Evolutionary conservation across 2,113 vertebrate genomes (phyloP).

Genomic region (Corythaixoides concolor): DNA sequence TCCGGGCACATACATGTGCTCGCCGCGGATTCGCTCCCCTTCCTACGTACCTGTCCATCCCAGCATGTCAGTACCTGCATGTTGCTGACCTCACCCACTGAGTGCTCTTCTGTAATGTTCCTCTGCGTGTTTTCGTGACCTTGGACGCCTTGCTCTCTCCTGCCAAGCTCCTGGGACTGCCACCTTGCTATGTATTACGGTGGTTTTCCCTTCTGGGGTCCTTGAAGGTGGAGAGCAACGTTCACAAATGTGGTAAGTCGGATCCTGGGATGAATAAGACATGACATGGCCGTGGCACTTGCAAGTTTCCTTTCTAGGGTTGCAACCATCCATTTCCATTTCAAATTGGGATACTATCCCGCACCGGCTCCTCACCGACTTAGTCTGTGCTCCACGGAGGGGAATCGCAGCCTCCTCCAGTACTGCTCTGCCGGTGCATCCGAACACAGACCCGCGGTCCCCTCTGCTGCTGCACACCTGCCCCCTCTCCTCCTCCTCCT

Average conservation of each 20-base stretch:
- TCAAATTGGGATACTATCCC: not conserved
- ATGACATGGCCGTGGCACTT: not conserved
- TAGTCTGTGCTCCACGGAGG: rapidly evolving
- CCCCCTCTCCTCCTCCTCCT: not conserved
- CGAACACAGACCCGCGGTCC: rapidly evolving
- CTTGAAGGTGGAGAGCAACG: not conserved
- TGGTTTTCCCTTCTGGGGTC: not conserved
- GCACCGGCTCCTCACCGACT: not conserved
- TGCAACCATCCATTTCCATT: not conserved
- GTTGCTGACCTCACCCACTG: not conserved
- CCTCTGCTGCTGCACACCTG: not conserved
- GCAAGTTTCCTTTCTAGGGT: constrained; percentile 32
- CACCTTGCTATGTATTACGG: not conserved
- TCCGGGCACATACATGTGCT: not conserved
- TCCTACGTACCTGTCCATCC: not conserved
- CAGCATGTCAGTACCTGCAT: not conserved
- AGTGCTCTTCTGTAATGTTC: not conserved
- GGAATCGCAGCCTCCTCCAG: not conserved
- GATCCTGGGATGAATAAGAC: not conserved
- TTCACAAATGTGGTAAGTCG: not conserved
- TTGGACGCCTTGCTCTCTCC: not conserved
- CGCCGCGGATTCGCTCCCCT: not conserved
- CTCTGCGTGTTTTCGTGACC: not conserved
- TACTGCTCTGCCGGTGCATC: not conserved
- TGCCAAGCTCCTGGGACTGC: not conserved